Percentiles rank a stretch among this genome's conserved stretches.
Conservation (phyloP, 2,113 vertebrate species). For the Ursus arctos region DNA sequence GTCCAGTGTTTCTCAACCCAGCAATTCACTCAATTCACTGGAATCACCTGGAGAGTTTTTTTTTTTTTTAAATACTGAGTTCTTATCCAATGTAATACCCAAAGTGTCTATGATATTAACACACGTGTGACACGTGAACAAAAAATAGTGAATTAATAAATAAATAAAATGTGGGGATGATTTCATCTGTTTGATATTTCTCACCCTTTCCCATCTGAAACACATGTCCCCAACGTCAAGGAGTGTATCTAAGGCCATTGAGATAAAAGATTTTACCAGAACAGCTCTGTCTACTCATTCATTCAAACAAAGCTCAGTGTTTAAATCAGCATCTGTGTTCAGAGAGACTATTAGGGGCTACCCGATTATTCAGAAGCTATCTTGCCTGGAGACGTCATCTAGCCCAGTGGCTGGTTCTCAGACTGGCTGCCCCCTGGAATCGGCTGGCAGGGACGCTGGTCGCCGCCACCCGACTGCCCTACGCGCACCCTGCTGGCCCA, state of each 20-base stretch:
- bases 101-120: background rate
- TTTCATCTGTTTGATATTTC: background rate
- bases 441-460: background rate
- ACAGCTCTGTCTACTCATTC: background rate
- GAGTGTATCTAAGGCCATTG: no score
- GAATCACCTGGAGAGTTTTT: background rate
- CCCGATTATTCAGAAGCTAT: background rate
- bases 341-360: background rate
- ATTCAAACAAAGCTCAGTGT: background rate
- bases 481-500: fast-evolving
- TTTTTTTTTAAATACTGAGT: no score
- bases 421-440: background rate
- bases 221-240: background rate
- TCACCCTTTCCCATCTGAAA: background rate
- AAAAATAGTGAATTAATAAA: background rate
- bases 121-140: background rate
- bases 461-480: fast-evolving
- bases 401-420: background rate
- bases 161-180: background rate
- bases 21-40: no score
- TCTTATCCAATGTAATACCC: background rate
- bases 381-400: background rate
- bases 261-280: background rate
- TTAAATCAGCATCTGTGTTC: background rate
- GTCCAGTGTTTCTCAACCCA: background rate